Evolutionary conservation across 2,113 vertebrate genomes (phyloP).

Genomic region (Leiothrix lutea): DNA sequence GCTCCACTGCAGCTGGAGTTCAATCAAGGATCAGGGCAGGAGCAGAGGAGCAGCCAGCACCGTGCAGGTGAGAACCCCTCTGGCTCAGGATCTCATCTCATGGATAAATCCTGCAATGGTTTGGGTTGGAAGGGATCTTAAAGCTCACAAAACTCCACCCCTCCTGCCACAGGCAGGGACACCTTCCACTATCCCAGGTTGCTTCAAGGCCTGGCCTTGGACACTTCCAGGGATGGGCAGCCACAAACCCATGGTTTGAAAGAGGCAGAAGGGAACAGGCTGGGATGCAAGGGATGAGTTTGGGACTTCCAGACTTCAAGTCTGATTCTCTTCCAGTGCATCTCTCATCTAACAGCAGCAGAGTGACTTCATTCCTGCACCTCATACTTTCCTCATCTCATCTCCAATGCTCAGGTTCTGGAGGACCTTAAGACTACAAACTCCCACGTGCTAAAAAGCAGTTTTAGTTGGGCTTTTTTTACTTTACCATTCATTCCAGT

Average conservation of each 20-base stretch:
- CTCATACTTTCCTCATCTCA: not conserved
- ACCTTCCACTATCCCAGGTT: not conserved
- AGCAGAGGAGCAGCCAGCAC: not conserved
- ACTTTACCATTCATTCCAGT: not conserved
- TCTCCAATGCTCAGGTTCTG: not conserved
- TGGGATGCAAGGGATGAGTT: not conserved
- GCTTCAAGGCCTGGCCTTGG: not conserved
- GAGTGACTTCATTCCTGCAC: not conserved
- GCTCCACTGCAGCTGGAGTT: not conserved
- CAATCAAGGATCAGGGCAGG: not conserved
- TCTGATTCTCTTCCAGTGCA: not conserved
- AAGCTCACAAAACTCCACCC: not conserved
- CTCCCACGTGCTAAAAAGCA: not conserved
- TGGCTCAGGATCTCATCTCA: not conserved
- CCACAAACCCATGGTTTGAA: not conserved
- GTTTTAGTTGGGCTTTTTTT: not conserved
- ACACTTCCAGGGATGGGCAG: accelerated
- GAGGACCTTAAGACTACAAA: not conserved
- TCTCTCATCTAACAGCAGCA: not conserved
- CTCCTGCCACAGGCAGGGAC: not conserved
- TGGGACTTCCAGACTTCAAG: not conserved
- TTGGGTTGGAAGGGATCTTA: not conserved
- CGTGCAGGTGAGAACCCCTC: accelerated
- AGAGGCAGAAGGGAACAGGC: not conserved
- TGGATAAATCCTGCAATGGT: not conserved